A percentile compares a stretch with the other conserved stretches of the same genome.
phyloP scores from a whole-genome alignment of 2,888 invertebrate genomes.

The Melangyna quadrimaculata region DNA sequence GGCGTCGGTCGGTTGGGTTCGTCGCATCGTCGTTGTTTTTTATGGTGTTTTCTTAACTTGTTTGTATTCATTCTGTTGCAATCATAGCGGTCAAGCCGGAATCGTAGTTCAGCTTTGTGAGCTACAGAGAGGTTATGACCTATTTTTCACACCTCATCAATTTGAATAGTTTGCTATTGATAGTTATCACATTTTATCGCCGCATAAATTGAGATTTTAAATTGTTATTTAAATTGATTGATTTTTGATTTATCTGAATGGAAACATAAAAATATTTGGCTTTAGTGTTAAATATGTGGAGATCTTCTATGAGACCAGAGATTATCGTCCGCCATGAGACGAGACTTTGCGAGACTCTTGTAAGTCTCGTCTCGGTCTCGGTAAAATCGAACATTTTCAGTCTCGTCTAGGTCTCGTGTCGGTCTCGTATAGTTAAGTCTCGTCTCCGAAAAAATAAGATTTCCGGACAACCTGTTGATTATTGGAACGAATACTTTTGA shows the following conservation, averaged over 20 bases:
- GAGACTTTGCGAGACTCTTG: too few species aligned
- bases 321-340: too few species aligned
- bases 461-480: too few species aligned
- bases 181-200: constrained; percentile 34
- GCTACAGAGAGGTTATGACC: constrained; percentile 34
- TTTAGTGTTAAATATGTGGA: neutral
- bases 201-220: constrained; percentile 39
- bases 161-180: constrained; percentile 25
- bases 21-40: neutral
- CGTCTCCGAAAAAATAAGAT: too few species aligned
- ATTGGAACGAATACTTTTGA: too few species aligned
- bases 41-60: neutral
- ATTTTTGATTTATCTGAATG: too few species aligned
- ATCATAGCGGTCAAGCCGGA: constrained; percentile 27
- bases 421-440: too few species aligned
- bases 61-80: constrained; percentile 10
- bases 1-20: neutral
- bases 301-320: too few species aligned
- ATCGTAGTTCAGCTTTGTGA: constrained; percentile 28
- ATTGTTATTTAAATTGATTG: constrained; percentile 26
- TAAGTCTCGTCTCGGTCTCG: too few species aligned
- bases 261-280: too few species aligned
- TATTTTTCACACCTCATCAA: constrained; percentile 56
- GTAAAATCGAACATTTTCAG: too few species aligned
- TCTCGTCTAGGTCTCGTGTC: too few species aligned